A percentile compares a stretch with the other conserved stretches of the same genome.
phyloP scores from a whole-genome alignment of 2,113 vertebrate genomes.

The Petromus typicus region DNA sequence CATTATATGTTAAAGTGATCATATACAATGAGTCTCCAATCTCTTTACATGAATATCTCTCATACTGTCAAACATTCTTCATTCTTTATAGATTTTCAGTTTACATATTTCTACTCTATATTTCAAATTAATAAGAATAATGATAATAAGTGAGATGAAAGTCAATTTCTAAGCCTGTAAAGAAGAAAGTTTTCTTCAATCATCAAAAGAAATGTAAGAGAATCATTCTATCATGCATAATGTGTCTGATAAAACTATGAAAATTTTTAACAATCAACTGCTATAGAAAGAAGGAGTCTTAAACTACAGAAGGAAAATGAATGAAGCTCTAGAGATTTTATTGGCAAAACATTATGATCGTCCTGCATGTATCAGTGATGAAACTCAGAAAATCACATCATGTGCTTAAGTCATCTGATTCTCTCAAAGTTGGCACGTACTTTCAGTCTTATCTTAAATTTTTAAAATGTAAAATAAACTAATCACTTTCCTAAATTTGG shows the following conservation, averaged over 20 bases:
- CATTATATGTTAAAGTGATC: neutral
- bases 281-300: neutral
- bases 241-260: neutral
- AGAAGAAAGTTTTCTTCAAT: neutral
- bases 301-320: too few relatives aligned
- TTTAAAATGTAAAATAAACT: neutral
- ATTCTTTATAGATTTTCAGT: neutral
- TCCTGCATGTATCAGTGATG: neutral
- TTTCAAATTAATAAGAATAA: neutral
- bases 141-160: neutral
- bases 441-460: neutral
- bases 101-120: neutral
- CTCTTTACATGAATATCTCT: neutral
- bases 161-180: neutral
- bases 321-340: neutral
- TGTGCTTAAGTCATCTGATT: fast-evolving
- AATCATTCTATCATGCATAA: neutral
- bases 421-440: neutral
- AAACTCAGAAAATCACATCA: fast-evolving
- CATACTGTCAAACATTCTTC: neutral
- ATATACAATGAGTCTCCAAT: neutral
- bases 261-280: neutral
- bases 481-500: neutral
- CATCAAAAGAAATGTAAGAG: neutral
- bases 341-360: too few relatives aligned